Evolutionary conservation across 2,888 invertebrate genomes (phyloP).

Genomic region (Dryomyza anilis): DNA sequence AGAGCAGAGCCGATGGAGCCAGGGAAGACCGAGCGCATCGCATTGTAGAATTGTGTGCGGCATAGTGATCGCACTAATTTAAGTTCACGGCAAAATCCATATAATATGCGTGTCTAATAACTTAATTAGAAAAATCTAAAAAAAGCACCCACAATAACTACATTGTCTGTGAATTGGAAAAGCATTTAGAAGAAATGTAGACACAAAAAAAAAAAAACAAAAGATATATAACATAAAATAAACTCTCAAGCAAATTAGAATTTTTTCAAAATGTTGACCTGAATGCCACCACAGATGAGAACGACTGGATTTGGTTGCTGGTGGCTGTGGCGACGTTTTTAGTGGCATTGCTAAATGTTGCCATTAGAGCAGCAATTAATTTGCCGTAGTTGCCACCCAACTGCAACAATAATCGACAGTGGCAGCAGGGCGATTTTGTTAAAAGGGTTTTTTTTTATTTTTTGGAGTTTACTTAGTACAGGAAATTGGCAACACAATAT

Average conservation of each 20-base stretch:
- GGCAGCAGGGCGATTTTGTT: no score
- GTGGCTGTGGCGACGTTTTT: not conserved
- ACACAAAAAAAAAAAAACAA: not conserved
- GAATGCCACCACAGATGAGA: not conserved
- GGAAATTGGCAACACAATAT: no score
- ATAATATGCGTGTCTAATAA: constrained; percentile 49
- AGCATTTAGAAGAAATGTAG: no score
- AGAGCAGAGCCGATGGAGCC: no score
- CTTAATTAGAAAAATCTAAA: constrained; percentile 48
- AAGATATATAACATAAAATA: not conserved
- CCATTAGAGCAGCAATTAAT: no score
- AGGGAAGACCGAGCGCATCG: no score
- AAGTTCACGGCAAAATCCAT: constrained; percentile 38
- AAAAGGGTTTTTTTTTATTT: no score
- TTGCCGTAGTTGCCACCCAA: no score
- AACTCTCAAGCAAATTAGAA: not conserved
- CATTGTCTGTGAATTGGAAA: no score
- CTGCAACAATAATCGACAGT: no score
- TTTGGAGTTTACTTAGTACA: no score
- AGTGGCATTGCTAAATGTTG: not conserved
- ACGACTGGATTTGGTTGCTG: not conserved
- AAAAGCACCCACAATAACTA: constrained; percentile 1
- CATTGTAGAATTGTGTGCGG: not conserved
- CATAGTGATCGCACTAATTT: constrained; percentile 15
- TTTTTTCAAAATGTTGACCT: not conserved